Conservation (phyloP, 1,140 invertebrate species). For the Rhopalosiphum padi region DNA sequence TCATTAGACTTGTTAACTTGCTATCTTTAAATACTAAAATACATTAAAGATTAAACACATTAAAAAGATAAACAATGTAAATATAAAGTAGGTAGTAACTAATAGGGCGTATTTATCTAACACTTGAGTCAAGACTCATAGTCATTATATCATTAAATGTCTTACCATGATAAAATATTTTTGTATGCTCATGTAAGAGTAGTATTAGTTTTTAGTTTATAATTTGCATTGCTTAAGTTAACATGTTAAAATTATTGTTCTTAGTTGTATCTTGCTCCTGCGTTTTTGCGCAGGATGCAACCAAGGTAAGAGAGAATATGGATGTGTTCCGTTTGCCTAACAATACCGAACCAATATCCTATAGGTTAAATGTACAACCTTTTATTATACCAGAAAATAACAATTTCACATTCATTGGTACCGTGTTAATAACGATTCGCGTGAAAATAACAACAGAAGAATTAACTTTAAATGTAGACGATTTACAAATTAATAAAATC, state of each 20-base stretch:
- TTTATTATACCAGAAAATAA: not conserved
- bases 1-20: not conserved
- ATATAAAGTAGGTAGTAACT: not conserved
- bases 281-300: not conserved
- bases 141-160: not conserved
- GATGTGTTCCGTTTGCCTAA: constrained; percentile 34
- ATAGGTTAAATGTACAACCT: not conserved
- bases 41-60: not conserved
- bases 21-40: constrained; percentile 4
- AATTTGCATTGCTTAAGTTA: not conserved
- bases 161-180: not conserved
- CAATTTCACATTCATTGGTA: constrained; percentile 30
- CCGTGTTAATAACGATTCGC: not conserved
- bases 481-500: not conserved
- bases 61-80: constrained; percentile 22
- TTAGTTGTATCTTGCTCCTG: not conserved
- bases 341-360: not conserved
- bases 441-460: constrained; percentile 11
- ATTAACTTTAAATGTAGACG: constrained; percentile 37
- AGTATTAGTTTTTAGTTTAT: not conserved
- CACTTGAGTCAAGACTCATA: not conserved
- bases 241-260: constrained; percentile 7
- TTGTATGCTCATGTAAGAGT: not conserved
- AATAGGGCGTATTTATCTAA: not conserved
- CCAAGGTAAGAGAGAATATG: not conserved